phyloP scores from a whole-genome alignment of 2,113 vertebrate genomes.

The Morone chrysops region DNA sequence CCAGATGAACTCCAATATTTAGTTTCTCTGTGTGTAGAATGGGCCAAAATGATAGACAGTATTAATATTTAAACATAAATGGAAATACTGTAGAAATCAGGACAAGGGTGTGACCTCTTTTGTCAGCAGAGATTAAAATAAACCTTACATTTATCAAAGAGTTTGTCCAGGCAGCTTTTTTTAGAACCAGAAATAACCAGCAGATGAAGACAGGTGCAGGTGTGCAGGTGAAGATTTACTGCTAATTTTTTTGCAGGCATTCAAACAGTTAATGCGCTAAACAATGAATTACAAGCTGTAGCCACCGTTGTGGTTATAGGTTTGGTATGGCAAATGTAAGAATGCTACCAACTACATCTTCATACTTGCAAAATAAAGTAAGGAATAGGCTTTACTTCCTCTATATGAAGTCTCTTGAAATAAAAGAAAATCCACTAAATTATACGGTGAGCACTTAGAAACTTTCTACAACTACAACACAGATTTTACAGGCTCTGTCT shows the following conservation, averaged over 20 bases:
- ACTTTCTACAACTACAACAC: background rate
- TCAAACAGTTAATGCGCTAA: background rate
- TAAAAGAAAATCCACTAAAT: background rate
- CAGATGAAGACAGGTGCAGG: background rate
- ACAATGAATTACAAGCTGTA: background rate
- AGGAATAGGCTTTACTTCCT: background rate
- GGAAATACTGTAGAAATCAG: slow-evolving; percentile 34
- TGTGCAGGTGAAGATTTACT: background rate
- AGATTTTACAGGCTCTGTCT: background rate
- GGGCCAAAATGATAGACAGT: background rate
- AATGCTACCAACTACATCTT: background rate
- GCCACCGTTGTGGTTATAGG: too few species aligned
- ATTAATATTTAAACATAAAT: slow-evolving; percentile 25
- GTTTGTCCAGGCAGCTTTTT: background rate
- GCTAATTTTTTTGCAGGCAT: slow-evolving; percentile 2
- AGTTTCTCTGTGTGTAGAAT: slow-evolving; percentile 5
- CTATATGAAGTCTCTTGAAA: background rate
- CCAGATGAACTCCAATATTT: slow-evolving; percentile 16
- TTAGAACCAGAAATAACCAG: slow-evolving; percentile 17
- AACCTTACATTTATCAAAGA: slow-evolving; percentile 13
- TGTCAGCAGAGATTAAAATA: slow-evolving; percentile 27
- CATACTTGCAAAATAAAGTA: background rate
- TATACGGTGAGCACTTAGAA: background rate
- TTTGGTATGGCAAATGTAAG: background rate
- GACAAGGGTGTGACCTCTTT: slow-evolving; percentile 1